phyloP scores from a whole-genome alignment of 2,113 vertebrate species.

The Podarcis muralis region DNA sequence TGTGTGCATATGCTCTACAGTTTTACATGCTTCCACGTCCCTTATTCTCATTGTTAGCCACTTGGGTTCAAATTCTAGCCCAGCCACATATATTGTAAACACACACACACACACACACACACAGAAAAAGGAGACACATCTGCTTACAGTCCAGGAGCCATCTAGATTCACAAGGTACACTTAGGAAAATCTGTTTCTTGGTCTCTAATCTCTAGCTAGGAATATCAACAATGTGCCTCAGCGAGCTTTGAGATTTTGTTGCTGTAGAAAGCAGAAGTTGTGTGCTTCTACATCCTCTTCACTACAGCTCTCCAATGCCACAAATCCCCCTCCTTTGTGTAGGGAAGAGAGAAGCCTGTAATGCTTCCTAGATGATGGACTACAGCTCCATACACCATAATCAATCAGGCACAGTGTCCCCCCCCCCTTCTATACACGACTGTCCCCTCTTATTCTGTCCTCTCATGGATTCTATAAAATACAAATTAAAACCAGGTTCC shows the following conservation, averaged over 20 bases:
- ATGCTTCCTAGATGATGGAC: neutral
- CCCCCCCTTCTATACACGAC: too few relatives aligned
- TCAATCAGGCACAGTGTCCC: neutral
- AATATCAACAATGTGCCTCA: neutral
- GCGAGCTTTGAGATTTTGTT: neutral
- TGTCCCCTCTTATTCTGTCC: neutral
- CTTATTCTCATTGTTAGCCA: neutral
- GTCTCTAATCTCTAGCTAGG: neutral
- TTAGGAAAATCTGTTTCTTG: neutral
- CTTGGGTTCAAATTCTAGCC: neutral
- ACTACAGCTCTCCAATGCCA: neutral
- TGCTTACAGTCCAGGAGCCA: neutral
- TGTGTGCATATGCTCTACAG: neutral
- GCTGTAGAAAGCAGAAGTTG: too few relatives aligned
- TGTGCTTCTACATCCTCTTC: neutral
- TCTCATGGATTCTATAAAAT: neutral
- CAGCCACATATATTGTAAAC: neutral
- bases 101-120: neutral
- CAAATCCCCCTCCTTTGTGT: neutral
- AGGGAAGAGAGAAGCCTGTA: neutral
- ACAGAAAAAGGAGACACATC: neutral
- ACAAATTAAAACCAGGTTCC: neutral
- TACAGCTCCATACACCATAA: neutral
- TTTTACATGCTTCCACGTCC: neutral
- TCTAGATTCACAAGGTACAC: neutral